Percentiles rank a stretch among this genome's conserved stretches.
phyloP scores from a whole-genome alignment of 2,797 vertebrate species.

The Chloroceryle inda region DNA sequence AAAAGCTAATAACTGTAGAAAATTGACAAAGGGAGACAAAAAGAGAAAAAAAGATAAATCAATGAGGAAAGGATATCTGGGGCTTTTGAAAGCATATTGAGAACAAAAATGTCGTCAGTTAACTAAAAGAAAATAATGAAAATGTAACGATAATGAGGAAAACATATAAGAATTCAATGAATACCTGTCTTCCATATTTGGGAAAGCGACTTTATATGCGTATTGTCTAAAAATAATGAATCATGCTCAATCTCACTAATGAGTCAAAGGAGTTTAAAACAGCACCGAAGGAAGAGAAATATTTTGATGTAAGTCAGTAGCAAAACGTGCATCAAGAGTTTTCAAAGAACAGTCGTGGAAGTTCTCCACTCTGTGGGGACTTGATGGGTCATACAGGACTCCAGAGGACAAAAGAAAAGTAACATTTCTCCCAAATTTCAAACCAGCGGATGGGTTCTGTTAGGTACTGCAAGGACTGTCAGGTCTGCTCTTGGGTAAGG shows the following conservation, averaged over 20 bases:
- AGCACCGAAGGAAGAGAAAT: background rate
- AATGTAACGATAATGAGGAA: slow-evolving; percentile 36
- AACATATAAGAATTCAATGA: slow-evolving; percentile 10
- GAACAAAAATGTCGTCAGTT: slow-evolving; percentile 63
- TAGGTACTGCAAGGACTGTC: background rate
- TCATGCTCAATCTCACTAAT: background rate
- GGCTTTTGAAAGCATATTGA: slow-evolving; percentile 35
- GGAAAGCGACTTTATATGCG: slow-evolving; percentile 19
- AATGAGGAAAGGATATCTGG: slow-evolving; percentile 26
- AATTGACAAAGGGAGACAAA: slow-evolving; percentile 35
- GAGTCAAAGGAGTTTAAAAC: slow-evolving; percentile 38
- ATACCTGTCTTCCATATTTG: slow-evolving; percentile 46
- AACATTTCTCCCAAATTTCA: background rate
- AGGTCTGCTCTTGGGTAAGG: background rate
- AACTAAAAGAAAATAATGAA: slow-evolving; percentile 17
- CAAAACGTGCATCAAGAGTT: background rate
- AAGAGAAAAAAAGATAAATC: background rate
- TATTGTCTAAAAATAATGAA: slow-evolving; percentile 42
- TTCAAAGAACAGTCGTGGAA: background rate
- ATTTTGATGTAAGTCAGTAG: slow-evolving; percentile 4
- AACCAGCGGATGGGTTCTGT: background rate
- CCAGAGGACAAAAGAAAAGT: background rate
- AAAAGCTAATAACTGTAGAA: slow-evolving; percentile 27
- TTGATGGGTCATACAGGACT: background rate
- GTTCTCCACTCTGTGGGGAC: background rate